Evolutionary conservation across 2,113 vertebrate species (phyloP).

Genomic region (Mormyrus iriodes): DNA sequence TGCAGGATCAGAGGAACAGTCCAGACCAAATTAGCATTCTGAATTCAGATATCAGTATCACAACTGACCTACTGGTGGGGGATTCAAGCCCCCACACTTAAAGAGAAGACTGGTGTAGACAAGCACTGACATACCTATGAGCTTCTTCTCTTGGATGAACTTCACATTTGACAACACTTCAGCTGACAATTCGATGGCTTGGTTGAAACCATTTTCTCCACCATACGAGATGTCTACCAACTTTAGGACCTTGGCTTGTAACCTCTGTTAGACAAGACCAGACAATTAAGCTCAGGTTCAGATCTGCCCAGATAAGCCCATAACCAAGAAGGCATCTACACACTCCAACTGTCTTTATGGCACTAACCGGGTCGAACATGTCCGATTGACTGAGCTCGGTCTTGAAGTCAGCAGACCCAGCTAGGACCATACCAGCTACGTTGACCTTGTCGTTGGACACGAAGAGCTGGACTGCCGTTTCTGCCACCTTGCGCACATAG

Average conservation of each 20-base stretch:
- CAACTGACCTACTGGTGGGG: not conserved
- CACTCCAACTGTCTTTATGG: not conserved
- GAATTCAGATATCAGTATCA: not conserved
- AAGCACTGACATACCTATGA: slow-evolving; percentile 77
- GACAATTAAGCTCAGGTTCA: not conserved
- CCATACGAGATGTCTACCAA: slow-evolving; percentile 98
- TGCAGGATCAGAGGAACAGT: slow-evolving; percentile 33
- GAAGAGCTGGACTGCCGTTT: slow-evolving; percentile 95
- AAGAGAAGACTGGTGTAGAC: not conserved
- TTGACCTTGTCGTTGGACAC: slow-evolving; percentile 98
- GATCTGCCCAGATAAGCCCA: not conserved
- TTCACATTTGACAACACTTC: slow-evolving; percentile 98
- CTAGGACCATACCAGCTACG: slow-evolving; percentile 91
- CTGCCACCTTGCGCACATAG: slow-evolving; percentile 96
- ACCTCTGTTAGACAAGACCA: slow-evolving; percentile 63
- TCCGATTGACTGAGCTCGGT: slow-evolving; percentile 97
- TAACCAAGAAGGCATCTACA: not conserved
- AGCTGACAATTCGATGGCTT: slow-evolving; percentile 96
- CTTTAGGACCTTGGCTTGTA: slow-evolving; percentile 98
- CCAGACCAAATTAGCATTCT: not conserved
- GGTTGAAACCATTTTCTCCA: slow-evolving; percentile 98
- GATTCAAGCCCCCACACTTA: not conserved
- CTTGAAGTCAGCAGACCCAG: slow-evolving; percentile 97
- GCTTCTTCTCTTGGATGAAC: slow-evolving; percentile 99
- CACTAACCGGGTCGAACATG: slow-evolving; percentile 96